Conservation (phyloP, 2,888 invertebrate species). For the Microplitis manilae region DNA sequence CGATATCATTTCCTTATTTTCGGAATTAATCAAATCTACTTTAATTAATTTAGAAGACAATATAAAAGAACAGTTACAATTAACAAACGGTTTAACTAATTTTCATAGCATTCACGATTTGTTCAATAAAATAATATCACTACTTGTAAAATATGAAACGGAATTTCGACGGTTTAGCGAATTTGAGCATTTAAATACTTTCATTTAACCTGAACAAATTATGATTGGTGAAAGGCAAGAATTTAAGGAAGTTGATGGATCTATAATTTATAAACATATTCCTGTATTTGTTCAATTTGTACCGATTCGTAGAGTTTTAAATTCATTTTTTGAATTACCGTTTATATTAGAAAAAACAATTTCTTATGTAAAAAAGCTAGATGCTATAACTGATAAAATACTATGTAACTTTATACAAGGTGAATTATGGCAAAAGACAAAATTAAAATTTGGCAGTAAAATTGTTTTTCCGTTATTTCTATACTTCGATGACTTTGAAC, state of each 20-base stretch:
- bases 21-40: not conserved
- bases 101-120: conserved; percentile 12
- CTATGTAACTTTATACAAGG: conserved; percentile 27
- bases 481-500: conserved; percentile 41
- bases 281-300: conserved; percentile 29
- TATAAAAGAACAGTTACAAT: conserved; percentile 27
- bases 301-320: conserved; percentile 17
- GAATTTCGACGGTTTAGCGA: not conserved
- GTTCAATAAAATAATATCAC: conserved; percentile 7
- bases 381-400: conserved; percentile 18
- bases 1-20: conserved; percentile 2
- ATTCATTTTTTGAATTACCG: conserved; percentile 32
- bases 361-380: conserved; percentile 22
- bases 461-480: conserved; percentile 31
- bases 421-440: conserved; percentile 21
- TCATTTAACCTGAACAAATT: conserved; percentile 26
- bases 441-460: conserved; percentile 5
- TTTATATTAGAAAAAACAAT: conserved; percentile 17
- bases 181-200: conserved; percentile 30
- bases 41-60: conserved; percentile 12
- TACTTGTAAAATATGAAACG: conserved; percentile 16
- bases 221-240: conserved; percentile 31
- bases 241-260: conserved; percentile 2
- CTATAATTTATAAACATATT: conserved; percentile 9
- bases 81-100: conserved; percentile 18